Conservation (phyloP, 2,888 invertebrate species). For the Clanis bilineata region DNA sequence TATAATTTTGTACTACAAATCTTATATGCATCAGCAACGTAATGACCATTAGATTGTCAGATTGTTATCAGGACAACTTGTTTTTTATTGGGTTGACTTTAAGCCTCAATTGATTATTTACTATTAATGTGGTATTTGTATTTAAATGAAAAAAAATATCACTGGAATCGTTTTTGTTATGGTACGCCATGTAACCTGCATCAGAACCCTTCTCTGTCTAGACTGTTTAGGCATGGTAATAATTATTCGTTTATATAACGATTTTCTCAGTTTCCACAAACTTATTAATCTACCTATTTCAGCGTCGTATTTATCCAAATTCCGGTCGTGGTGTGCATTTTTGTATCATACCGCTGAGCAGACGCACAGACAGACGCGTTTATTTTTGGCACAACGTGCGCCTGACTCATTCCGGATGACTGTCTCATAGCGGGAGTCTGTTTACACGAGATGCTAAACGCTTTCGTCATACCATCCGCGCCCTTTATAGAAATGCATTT, state of each 20-base stretch:
- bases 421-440: conserved; percentile 42
- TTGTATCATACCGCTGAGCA: neutral
- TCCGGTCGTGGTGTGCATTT: neutral
- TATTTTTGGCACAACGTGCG: conserved; percentile 50
- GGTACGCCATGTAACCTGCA: too few species aligned
- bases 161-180: too few species aligned
- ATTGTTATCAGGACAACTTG: neutral
- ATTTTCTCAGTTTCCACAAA: too few species aligned
- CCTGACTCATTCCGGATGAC: conserved; percentile 49
- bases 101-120: neutral
- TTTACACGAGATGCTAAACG: neutral
- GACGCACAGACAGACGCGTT: conserved; percentile 17
- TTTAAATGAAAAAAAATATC: too few species aligned
- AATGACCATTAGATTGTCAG: neutral
- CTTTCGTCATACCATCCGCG: conserved; percentile 6
- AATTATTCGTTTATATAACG: too few species aligned
- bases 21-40: neutral
- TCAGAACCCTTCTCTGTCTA: too few species aligned
- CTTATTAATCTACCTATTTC: neutral
- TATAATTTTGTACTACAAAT: too few species aligned
- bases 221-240: too few species aligned
- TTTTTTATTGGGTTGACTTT: neutral
- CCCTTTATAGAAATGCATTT: neutral
- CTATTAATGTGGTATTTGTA: too few species aligned
- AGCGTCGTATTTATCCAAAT: neutral